Evolutionary conservation across 2,113 vertebrate species (phyloP), one percentile per base, ranked within the genome.

Genomic region (Merops nubicus): DNA sequence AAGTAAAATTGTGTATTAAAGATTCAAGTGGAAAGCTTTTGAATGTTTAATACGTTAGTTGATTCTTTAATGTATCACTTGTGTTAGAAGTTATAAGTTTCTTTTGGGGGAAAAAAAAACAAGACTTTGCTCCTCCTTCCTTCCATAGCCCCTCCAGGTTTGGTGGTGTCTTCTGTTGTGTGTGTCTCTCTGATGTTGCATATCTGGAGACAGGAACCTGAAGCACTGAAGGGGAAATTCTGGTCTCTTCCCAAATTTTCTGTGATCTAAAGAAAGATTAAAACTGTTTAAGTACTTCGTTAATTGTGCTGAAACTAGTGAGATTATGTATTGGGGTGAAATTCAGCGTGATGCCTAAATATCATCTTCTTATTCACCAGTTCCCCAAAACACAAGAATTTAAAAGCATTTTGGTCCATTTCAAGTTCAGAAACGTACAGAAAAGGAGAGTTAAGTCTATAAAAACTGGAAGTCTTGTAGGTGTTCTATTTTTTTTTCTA

Each of bases 391-490:
- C 67, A 72, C 23, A 48, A 38, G 15, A 18, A 34, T 75, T 89
- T 85, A 33, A 89, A 91, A 29, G n/a, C n/a, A n/a, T n/a, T n/a
- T n/a, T n/a, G n/a, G n/a, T 93, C 47, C 63, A 1, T 92, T 82
- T 91, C 42, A 90, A 40, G 89, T 83, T 91, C 74, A 94, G 45
- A 51, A 87, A 56, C 1, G 2, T 79, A 74, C 42, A 54, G 68
- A 88, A 94, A 65, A 80, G 56, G 60, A 91, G 85, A 76, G 45
- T 57, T 33, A 65, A 83, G 38, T 73, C 59, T 82, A 22, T 91
- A 57, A 54, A 85, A 94, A 65, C 40, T 78, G 69, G 54, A 88
- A 67, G n/a, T 91, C 67, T 89, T 73, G 67, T 85, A 90, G 91
- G 50, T 96, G 78, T 65, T n/a, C 26, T n/a, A n/a, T n/a, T 42